Percentiles rank a stretch among this genome's conserved stretches.
Conservation (phyloP, 2,888 invertebrate genomes). For the Ochropleura leucogaster region DNA sequence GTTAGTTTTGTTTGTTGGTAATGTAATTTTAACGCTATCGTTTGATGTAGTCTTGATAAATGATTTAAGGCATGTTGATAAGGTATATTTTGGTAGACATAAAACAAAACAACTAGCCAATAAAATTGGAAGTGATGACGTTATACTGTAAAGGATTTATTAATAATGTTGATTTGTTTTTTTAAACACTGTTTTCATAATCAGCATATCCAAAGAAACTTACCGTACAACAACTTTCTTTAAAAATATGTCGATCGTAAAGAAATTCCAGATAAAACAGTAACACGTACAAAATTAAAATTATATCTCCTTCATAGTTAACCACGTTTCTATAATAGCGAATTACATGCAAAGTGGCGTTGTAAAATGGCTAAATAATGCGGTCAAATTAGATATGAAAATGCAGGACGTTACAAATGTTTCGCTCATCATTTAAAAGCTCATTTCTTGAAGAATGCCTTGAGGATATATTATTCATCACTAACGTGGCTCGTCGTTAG, state of each 20-base stretch:
- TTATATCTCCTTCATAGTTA: constrained; percentile 52
- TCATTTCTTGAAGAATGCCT: constrained; percentile 67
- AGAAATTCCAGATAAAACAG: constrained; percentile 46
- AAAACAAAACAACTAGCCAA: constrained; percentile 8
- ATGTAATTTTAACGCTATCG: constrained; percentile 18
- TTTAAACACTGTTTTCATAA: constrained; percentile 3
- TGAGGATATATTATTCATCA: constrained; percentile 73
- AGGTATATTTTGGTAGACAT: neutral
- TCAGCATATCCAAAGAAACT: constrained; percentile 25
- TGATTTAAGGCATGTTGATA: neutral
- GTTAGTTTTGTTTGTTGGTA: constrained; percentile 8
- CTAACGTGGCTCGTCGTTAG: constrained; percentile 71
- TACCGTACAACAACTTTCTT: constrained; percentile 22
- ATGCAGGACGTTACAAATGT: constrained; percentile 60
- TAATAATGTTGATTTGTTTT: constrained; percentile 3
- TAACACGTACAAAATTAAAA: constrained; percentile 53
- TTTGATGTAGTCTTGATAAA: neutral
- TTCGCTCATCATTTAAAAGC: constrained; percentile 66
- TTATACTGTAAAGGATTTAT: no score
- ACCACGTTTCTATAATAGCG: constrained; percentile 47
- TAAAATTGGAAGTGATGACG: neutral
- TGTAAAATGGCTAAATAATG: constrained; percentile 62
- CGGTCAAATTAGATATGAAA: constrained; percentile 61
- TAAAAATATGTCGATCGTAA: constrained; percentile 43
- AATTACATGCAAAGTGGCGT: constrained; percentile 52